phyloP scores from a whole-genome alignment of 2,113 vertebrate genomes.

The Vanacampus margaritifer region DNA sequence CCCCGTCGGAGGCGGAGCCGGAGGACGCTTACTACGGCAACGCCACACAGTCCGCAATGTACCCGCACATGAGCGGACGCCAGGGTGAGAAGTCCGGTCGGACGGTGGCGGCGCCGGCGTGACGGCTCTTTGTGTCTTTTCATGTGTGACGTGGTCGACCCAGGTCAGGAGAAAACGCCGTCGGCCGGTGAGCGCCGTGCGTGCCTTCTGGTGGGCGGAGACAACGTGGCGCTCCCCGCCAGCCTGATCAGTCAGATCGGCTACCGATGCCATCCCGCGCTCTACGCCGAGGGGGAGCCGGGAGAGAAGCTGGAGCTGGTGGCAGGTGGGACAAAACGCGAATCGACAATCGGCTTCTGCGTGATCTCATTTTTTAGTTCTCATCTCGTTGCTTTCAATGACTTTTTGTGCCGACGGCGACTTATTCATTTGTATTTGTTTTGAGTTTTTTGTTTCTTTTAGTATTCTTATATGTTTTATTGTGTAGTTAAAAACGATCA shows the following conservation, averaged over 20 bases:
- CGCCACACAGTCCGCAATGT: slow-evolving; percentile 78
- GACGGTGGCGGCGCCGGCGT: slow-evolving; percentile 78
- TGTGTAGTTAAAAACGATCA: too few species aligned
- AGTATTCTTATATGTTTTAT: too few species aligned
- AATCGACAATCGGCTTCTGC: too few species aligned
- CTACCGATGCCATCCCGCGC: slow-evolving; percentile 95
- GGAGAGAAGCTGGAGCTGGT: slow-evolving; percentile 97
- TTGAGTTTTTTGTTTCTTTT: too few species aligned
- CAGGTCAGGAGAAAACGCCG: slow-evolving; percentile 79
- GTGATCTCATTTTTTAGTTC: too few species aligned
- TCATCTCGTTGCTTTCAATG: too few species aligned
- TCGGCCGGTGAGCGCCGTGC: slow-evolving; percentile 86
- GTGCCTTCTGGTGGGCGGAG: slow-evolving; percentile 90
- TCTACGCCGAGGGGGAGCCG: slow-evolving; percentile 96
- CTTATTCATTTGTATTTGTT: too few species aligned
- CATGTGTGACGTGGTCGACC: not conserved
- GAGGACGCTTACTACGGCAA: slow-evolving; percentile 89
- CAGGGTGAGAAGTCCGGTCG: slow-evolving; percentile 71
- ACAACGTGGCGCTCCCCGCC: slow-evolving; percentile 91
- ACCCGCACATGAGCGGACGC: slow-evolving; percentile 87
- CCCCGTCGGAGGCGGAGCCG: slow-evolving; percentile 88
- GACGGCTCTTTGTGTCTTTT: not conserved
- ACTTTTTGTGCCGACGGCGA: too few species aligned
- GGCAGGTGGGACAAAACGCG: slow-evolving; percentile 73
- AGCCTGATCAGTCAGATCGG: slow-evolving; percentile 98